Base-by-base conservation (phyloP, 2,888 invertebrate genomes). In the Maniola hyperantus region DNA sequence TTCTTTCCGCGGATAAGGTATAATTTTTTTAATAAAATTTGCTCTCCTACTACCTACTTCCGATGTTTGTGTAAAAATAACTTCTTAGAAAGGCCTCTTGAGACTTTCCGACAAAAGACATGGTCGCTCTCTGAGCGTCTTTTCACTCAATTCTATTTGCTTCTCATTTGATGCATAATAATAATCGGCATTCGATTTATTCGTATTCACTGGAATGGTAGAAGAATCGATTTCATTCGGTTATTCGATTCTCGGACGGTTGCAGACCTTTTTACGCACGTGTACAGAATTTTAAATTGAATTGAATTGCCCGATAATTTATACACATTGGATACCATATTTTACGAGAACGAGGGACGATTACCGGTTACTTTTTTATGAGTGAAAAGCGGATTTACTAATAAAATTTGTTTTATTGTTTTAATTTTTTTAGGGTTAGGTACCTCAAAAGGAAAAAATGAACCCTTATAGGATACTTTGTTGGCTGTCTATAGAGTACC, bases 171-270 rank as follows among this genome's bases (percentile, higher is more conserved):
- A 80, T 83, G 84, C 83, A 85, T 83, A 85, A 80, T 83, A 82
- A 81, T 82, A 83, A 82, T 82, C 80, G 84, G 84, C 80, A 84
- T 83, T 83, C 85, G 83, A 80, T 85, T 39, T 84, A 86, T 85
- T 84, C 79, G 83, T 83, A 82, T 84, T 48, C 59, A 59, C 81
- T 81, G 73, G 74, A 74, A 76, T 80, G 74, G 74, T 71, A 73
- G 51, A 62, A 61, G 68, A 66, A 46, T 59, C 59, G 59, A 59
- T 59, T 48, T 15, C 59, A 72, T 69, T 63, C 65, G 64, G 71
- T 74, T 72, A 72, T 72, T 73, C 71, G 70, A 69, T 70, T 64
- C 63, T 60, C 72, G 69, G 69, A 73, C 76, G 72, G 76, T 79
- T 74, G 76, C 72, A 73, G 79, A 84, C 84, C 83, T 84, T 85